Conservation (phyloP, 2,888 invertebrate species). For the Arctia plantaginis region DNA sequence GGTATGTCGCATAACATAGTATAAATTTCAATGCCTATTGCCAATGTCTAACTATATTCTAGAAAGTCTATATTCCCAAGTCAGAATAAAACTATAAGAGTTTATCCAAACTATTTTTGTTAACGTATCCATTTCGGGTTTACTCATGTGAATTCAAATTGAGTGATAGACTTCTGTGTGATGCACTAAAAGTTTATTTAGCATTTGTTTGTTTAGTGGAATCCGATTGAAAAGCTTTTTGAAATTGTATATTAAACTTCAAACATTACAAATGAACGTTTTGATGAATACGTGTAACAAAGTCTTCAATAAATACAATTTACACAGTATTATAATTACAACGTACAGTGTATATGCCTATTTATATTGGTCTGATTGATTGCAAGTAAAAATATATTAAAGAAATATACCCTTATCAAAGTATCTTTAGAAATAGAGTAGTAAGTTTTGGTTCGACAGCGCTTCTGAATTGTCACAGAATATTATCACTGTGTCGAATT, state of each 20-base stretch:
- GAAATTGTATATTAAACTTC: no score
- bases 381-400: no score
- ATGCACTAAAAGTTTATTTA: conserved; percentile 22
- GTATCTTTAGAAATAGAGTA: no score
- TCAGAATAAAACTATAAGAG: conserved; percentile 8
- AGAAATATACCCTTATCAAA: no score
- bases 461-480: not conserved
- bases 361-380: no score
- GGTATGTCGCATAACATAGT: no score
- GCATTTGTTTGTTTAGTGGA: conserved; percentile 16
- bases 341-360: no score
- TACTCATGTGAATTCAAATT: conserved; percentile 38
- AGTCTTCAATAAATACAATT: no score
- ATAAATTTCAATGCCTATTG: no score
- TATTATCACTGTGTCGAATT: not conserved
- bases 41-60: not conserved
- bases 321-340: no score
- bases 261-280: not conserved
- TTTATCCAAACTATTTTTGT: conserved; percentile 34
- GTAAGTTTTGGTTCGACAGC: no score
- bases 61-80: not conserved
- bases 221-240: no score
- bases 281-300: not conserved
- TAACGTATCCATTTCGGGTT: conserved; percentile 26
- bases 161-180: conserved; percentile 42